These are phyloP conservation scores for Oryzias dopingdopingensis DNA, from an alignment of 2,797 vertebrate species.

Conservation along the genomic window DNA sequence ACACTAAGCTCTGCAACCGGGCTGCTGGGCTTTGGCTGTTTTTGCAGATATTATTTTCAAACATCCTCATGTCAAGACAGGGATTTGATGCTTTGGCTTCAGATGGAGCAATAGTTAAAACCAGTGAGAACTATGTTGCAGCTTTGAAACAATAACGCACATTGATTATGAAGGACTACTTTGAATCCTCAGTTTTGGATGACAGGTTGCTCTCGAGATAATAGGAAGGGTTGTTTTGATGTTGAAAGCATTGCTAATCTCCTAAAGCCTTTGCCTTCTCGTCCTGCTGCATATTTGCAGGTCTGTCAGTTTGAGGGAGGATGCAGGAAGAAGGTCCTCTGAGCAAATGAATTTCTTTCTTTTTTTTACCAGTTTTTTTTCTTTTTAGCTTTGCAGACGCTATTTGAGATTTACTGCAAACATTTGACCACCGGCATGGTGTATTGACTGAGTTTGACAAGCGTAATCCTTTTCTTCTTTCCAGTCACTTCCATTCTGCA, in stretches of 20 bases:
- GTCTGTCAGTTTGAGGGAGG: conserved; percentile 70
- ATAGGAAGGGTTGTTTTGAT: conserved; percentile 70
- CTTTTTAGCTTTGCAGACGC: conserved; percentile 82
- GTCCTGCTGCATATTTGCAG: conserved; percentile 69
- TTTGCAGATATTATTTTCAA: conserved; percentile 62
- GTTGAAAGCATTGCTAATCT: conserved; percentile 74
- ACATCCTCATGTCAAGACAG: conserved; percentile 50
- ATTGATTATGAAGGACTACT: conserved; percentile 57
- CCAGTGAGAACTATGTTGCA: conserved; percentile 28
- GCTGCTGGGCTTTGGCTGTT: conserved; percentile 52
- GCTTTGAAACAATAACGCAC: conserved; percentile 62
- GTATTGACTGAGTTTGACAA: conserved; percentile 88
- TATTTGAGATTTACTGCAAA: conserved; percentile 86
- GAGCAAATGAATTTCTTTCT: conserved; percentile 62
- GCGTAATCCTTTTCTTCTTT: conserved; percentile 87
- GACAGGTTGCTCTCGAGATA: conserved; percentile 62
- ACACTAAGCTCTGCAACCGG: conserved; percentile 53
- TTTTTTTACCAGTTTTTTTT: conserved; percentile 59
- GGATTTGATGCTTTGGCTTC: conserved; percentile 65
- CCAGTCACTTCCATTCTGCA: conserved; percentile 87
- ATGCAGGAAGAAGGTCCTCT: conserved; percentile 63
- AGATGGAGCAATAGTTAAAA: conserved; percentile 57
- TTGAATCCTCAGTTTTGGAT: conserved; percentile 55
- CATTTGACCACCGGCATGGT: conserved; percentile 79
- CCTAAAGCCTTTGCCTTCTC: conserved; percentile 65